phyloP scores from a whole-genome alignment of 2,888 invertebrate species.

The Gari tellinella region DNA sequence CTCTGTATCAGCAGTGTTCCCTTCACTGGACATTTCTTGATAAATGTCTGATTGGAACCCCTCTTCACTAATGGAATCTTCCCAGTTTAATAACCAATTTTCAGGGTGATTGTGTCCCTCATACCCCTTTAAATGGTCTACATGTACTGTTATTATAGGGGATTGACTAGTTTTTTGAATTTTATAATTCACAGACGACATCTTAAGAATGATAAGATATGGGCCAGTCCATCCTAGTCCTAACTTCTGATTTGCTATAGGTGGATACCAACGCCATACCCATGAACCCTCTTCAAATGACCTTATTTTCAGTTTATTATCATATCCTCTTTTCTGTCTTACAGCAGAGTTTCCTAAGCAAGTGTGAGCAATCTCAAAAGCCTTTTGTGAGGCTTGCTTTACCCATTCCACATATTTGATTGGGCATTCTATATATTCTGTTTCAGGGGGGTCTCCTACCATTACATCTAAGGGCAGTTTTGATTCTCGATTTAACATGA shows the following conservation, averaged over 20 bases:
- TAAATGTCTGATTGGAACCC: background rate
- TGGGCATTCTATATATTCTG: constrained; percentile 5
- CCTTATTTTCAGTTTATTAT: constrained; percentile 8
- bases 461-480: constrained; percentile 55
- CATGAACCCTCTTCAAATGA: background rate
- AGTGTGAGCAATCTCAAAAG: constrained; percentile 9
- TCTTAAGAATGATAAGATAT: background rate
- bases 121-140: background rate
- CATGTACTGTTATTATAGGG: background rate
- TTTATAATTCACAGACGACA: background rate
- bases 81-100: too few relatives aligned
- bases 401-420: constrained; percentile 41
- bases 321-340: constrained; percentile 20
- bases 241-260: constrained; percentile 5
- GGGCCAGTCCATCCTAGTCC: constrained; percentile 14
- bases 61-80: too few relatives aligned
- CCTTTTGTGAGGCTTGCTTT: background rate
- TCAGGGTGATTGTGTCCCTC: background rate
- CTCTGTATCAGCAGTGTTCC: background rate
- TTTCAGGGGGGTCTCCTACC: constrained; percentile 30
- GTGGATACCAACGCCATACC: constrained; percentile 33
- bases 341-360: constrained; percentile 1
- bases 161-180: background rate
- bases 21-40: background rate
- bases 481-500: constrained; percentile 53